Conservation (phyloP, 2,797 vertebrate species). For the Malacoctenus gilli region DNA sequence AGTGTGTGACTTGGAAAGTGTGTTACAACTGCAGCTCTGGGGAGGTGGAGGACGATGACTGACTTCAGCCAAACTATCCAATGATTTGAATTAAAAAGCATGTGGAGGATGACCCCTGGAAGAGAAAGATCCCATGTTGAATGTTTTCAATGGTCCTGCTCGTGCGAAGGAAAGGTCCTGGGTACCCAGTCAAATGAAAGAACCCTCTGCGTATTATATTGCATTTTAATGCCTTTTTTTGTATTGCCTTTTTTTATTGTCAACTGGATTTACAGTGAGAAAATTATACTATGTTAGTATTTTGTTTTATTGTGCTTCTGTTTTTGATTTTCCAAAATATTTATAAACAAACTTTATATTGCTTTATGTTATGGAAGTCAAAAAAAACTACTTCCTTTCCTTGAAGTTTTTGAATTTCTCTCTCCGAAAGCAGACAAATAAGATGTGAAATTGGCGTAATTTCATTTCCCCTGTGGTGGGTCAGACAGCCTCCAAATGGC, state of each 20-base stretch:
- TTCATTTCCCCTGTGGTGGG: constrained; percentile 26
- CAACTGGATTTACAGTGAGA: constrained; percentile 90
- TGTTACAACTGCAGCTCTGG: constrained; percentile 42
- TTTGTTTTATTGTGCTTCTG: constrained; percentile 86
- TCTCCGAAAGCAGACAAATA: constrained; percentile 37
- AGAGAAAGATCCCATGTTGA: constrained; percentile 56
- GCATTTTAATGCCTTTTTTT: constrained; percentile 82
- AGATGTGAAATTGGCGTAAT: constrained; percentile 42
- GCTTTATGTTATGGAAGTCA: constrained; percentile 82
- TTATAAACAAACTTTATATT: constrained; percentile 82
- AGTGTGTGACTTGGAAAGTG: constrained; percentile 38
- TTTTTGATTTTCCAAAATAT: constrained; percentile 91
- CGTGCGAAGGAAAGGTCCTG: constrained; percentile 75
- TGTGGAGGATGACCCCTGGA: constrained; percentile 45
- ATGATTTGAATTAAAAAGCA: constrained; percentile 61
- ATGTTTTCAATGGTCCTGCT: constrained; percentile 68
- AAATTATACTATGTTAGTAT: constrained; percentile 92
- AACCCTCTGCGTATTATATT: constrained; percentile 78
- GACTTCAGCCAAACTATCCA: constrained; percentile 62
- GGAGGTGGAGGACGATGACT: constrained; percentile 43
- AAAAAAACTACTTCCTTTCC: constrained; percentile 77
- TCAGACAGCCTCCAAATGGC: constrained; percentile 6
- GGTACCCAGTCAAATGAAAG: constrained; percentile 75
- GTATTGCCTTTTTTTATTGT: constrained; percentile 85
- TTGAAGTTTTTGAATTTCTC: constrained; percentile 65